These are phyloP conservation scores for Drosophila sp. DNA, from an alignment of 1,140 invertebrate species.

Conservation along the genomic window DNA sequence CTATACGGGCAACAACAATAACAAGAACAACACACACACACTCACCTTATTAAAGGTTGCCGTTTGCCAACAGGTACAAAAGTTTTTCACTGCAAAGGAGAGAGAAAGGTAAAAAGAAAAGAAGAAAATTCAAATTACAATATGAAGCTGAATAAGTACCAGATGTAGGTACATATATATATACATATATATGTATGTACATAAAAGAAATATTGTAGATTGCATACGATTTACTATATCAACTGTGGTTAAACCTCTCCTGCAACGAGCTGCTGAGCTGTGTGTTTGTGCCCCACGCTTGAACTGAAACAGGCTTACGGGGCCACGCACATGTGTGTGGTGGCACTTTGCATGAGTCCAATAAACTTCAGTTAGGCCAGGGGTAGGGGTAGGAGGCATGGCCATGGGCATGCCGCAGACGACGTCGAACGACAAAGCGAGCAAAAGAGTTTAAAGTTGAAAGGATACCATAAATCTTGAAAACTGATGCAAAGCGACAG, in stretches of 20 bases:
- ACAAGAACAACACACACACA: not conserved
- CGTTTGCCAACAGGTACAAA: slow-evolving; percentile 72
- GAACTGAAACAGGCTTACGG: not conserved
- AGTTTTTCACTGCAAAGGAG: slow-evolving; percentile 53
- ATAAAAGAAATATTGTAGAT: slow-evolving; percentile 5
- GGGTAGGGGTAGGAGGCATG: not conserved
- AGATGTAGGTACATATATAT: not conserved
- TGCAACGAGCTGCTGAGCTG: not conserved
- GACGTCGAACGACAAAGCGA: slow-evolving; percentile 42
- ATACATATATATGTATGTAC: not conserved
- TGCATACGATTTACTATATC: not conserved
- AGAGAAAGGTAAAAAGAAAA: slow-evolving; percentile 17
- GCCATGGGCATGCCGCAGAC: slow-evolving; percentile 21
- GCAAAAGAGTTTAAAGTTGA: slow-evolving; percentile 74
- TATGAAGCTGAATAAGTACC: slow-evolving; percentile 14
- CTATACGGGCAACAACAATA: slow-evolving; percentile 15
- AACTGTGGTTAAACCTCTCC: not conserved
- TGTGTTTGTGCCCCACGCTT: not conserved
- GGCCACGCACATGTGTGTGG: slow-evolving; percentile 2
- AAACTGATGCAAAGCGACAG: slow-evolving; percentile 67
- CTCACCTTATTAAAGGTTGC: slow-evolving; percentile 52
- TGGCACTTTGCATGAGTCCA: slow-evolving; percentile 8
- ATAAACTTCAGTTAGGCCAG: not conserved
- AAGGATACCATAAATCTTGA: slow-evolving; percentile 78
- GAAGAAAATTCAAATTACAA: slow-evolving; percentile 26